Evolutionary conservation across 1,140 invertebrate species (phyloP).

Genomic region (Propsilocerus akamusi): DNA sequence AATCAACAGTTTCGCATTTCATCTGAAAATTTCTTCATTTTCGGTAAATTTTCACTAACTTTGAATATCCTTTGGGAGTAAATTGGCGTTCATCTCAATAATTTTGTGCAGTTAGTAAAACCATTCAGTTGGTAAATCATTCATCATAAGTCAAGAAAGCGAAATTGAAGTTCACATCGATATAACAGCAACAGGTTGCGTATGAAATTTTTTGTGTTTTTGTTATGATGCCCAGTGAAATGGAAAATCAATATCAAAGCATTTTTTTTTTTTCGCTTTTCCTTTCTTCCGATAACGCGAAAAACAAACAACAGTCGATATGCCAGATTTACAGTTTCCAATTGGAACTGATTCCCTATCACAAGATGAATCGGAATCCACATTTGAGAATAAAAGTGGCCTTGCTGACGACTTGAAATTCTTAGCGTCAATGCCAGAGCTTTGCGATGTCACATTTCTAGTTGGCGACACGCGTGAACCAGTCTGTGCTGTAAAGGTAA

Average conservation of each 20-base stretch:
- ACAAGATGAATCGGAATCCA: slow-evolving; percentile 27
- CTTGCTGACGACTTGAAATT: slow-evolving; percentile 93
- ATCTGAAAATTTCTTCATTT: background rate
- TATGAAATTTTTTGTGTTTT: background rate
- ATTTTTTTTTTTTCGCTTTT: background rate
- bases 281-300: background rate
- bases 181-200: background rate
- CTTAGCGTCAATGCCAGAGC: slow-evolving; percentile 81
- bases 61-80: background rate
- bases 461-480: slow-evolving; percentile 83
- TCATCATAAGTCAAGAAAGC: background rate
- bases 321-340: background rate
- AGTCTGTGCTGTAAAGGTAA: slow-evolving; percentile 77
- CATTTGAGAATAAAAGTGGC: slow-evolving; percentile 84
- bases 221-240: background rate
- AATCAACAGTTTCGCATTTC: background rate
- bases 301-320: background rate
- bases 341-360: background rate
- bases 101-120: background rate
- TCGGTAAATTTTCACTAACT: too few relatives aligned
- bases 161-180: background rate
- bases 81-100: background rate
- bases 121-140: too few relatives aligned
- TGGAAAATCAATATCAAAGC: too few relatives aligned
- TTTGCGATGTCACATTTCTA: slow-evolving; percentile 89